Evolutionary conservation across 2,113 vertebrate genomes (phyloP), one percentile per base, ranked within the genome.

Genomic region (Phyllostomus discolor): DNA sequence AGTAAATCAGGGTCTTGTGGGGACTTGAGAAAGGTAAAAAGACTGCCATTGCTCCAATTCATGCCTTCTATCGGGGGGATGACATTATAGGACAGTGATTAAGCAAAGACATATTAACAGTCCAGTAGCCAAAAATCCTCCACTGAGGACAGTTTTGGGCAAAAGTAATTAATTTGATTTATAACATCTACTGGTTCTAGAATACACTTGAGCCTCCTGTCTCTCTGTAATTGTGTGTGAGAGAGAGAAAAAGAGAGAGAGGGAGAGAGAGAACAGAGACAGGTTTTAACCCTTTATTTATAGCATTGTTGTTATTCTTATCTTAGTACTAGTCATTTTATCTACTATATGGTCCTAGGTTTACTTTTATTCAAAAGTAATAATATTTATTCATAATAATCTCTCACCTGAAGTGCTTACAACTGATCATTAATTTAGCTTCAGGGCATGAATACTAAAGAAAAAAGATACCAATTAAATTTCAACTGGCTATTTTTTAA

Each of bases 391-490:
- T 62, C 79, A 88, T 98, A 98, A 98, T 98, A 97, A 96, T 98
- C 96, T 98, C 95, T 98, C 98, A 97, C 97, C 95, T 97, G 94
- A 98, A 97, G 95, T 97, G 97, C 97, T 98, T 98, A 98, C 97
- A 98, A 97, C 43, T 15, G 96, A 98, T 96, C 97, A 98, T 98
- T 98, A 98, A 98, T 98, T 98, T 98, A 98, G 98, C 97, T 98
- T 98, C 98, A 97, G 98, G 98, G 97, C 98, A 97, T 98, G 98
- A 98, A 98, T 98, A 97, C 97, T 95, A 98, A 98, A 94, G 97
- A 98, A 98, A 96, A 98, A 98, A 98, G 97, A 98, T 97, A 98
- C 97, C 98, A 98, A 98, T 98, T 99, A 98, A 98, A 98, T 98
- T 98, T 98, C 98, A 98, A 98, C 98, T 98, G 98, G 95, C 97